Evolutionary conservation across 2,888 invertebrate genomes (phyloP).

Genomic region (Drosophila pseudotakahashii): DNA sequence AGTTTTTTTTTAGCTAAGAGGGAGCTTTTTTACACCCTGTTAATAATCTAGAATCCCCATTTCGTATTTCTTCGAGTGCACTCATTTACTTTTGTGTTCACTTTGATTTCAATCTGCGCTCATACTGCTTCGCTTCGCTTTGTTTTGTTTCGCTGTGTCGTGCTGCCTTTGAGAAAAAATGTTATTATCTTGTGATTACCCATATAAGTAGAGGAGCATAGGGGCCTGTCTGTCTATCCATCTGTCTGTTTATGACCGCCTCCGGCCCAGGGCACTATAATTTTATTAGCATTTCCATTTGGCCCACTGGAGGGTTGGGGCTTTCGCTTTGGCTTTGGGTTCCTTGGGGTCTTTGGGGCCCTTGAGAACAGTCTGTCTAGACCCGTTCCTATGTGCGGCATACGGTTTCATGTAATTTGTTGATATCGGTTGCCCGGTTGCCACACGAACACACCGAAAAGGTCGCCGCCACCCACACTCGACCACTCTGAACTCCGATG

Average conservation of each 20-base stretch:
- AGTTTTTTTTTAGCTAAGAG: too few species aligned
- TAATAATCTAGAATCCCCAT: too few species aligned
- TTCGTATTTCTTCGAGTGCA: slow-evolving; percentile 1
- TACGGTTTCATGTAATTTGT: slow-evolving; percentile 45
- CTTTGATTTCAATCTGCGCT: slow-evolving; percentile 28
- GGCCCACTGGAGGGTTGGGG: neutral
- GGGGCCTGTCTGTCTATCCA: neutral
- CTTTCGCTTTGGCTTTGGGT: slow-evolving; percentile 6
- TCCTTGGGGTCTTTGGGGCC: neutral
- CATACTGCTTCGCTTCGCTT: neutral
- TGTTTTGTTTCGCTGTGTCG: slow-evolving; percentile 25
- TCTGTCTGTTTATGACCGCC: slow-evolving; percentile 21
- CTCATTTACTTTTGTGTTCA: slow-evolving; percentile 34
- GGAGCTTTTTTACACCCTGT: too few species aligned
- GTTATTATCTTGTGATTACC: slow-evolving; percentile 46
- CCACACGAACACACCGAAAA: neutral
- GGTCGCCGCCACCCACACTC: slow-evolving; percentile 1
- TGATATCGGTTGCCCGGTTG: slow-evolving; percentile 54
- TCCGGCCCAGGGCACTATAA: slow-evolving; percentile 54
- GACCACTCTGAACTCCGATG: slow-evolving; percentile 6
- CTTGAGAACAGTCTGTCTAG: slow-evolving; percentile 9
- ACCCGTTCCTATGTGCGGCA: slow-evolving; percentile 39
- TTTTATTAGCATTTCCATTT: slow-evolving; percentile 68
- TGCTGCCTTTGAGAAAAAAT: slow-evolving; percentile 30
- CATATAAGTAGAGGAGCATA: slow-evolving; percentile 23